phyloP scores from a whole-genome alignment of 2,113 vertebrate genomes.

The Upupa epops region DNA sequence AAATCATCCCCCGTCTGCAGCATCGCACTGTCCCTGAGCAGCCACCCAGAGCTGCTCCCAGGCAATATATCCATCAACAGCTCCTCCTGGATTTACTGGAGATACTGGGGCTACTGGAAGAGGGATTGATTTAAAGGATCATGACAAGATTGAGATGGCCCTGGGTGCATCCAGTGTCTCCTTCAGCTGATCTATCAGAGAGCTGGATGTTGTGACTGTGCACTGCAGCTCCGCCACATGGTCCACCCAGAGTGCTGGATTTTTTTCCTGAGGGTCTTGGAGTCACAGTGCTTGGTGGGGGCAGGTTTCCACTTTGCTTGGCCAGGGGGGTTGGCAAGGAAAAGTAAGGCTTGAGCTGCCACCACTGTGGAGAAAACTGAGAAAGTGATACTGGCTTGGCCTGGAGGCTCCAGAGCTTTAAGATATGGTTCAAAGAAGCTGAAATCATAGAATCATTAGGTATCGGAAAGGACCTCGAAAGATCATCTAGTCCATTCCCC shows the following conservation, averaged over 20 bases:
- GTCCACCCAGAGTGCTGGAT: rapidly evolving
- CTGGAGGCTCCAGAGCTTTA: not conserved
- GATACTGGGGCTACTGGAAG: not conserved
- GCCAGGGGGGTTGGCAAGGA: not conserved
- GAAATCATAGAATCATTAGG: no score
- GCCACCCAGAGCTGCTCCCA: not conserved
- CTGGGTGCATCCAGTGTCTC: not conserved
- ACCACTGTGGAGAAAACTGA: not conserved
- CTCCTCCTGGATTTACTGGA: not conserved
- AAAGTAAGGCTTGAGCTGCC: not conserved
- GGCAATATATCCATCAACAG: not conserved
- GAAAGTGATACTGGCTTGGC: not conserved
- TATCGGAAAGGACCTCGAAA: no score
- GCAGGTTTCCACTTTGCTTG: not conserved
- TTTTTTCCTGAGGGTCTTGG: not conserved
- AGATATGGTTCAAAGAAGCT: not conserved
- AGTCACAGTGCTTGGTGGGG: not conserved
- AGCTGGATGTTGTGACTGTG: not conserved
- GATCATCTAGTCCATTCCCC: no score
- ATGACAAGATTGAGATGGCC: not conserved
- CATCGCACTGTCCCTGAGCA: not conserved
- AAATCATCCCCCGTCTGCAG: not conserved
- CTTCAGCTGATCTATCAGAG: not conserved
- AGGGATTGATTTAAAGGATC: not conserved
- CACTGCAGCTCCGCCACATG: not conserved